Base-by-base conservation (phyloP, 2,888 invertebrate genomes). In the Scrobipalpa costella region DNA sequence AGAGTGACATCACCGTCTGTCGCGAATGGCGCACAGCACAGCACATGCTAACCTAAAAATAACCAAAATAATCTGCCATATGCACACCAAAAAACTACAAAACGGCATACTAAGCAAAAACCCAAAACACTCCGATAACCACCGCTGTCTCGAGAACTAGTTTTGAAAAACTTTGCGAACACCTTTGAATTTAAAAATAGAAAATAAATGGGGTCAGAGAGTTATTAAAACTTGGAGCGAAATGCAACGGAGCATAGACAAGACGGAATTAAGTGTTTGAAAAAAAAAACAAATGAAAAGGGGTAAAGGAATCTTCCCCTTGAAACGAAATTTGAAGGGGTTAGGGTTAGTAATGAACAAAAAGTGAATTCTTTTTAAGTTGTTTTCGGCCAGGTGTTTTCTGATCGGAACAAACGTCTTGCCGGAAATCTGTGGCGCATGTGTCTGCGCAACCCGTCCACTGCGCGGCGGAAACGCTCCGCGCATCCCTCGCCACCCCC, bases 1-100 rank as follows among this genome's bases (percentile, higher is more conserved):
- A 79, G 73, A 81, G 77, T 89, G 90, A 91, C 88, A 89, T 90
- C 89, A 90, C 81, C 86, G 84, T 84, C 84, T 88, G 88, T 78
- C 80, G 84, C 86, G 77, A 84, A 84, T 81, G 84, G 79, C 77
- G 79, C 74, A 66, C 67, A 76, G 86, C 89, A 89, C 44, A 27
- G 27, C 27, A 44, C 86, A 88, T 88, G 88, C 88, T 79, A 82
- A 81, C 76, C 83, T 81, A 81, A 85, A 88, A 90, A 89, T 90
- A 88, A 84, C 86, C 76, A 70, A 80, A 79, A 80, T 75, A 83
- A 81, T 85, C 80, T 79, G 82, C 86, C 89, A 88, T 89, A 84
- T 89, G 89, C 79, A 85, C 71, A 73, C 73, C 73, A 80, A 84
- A 86, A 84, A 83, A 78, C 75, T 67, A 66, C 68, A 73, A 79